Evolutionary conservation across 2,888 invertebrate genomes (phyloP), one percentile per base, ranked within the genome.

Genomic region (Anticlea derivata): DNA sequence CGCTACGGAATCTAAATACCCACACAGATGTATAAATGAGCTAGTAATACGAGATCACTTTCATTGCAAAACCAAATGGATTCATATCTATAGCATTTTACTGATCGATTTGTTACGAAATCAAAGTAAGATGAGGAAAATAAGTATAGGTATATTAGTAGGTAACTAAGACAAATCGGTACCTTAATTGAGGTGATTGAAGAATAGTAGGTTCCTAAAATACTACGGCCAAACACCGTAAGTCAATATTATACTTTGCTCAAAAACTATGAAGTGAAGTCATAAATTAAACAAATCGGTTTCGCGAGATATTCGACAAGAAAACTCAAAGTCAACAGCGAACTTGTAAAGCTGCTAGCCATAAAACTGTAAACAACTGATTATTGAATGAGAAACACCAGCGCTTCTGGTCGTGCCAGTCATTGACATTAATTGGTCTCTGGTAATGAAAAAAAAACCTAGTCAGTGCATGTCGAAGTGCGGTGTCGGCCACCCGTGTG

Each of bases 401-500:
- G 71, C 72, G 77, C 70, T 80, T 76, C 75, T 66, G 63, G 78
- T 82, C 85, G 84, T 80, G 82, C 80, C 80, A 84, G 78, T 81
- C 80, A 82, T 80, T 80, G 84, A 76, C 82, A 83, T 80, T 84
- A 84, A 85, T 86, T 84, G 80, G 71, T 78, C 66, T 72, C 67
- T 64, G 48, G 72, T 73, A 74, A 71, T 78, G 75, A 73, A 73
- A 75, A 81, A 69, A 79, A 78, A 80, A 78, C 73, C 72, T 78
- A 79, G 79, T 80, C 85, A 86, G 86, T 86, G 80, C 78, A 81
- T 74, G 75, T 70, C 75, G 70, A 70, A 64, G 69, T 68, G 75
- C 66, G 70, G 70, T 63, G 64, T 60, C 65, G 73, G 63, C 46
- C 61, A 68, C 71, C 66, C 74, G 75, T 67, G 61, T 57, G 65